These are phyloP conservation scores for Listrodromus nycthemerus DNA, from an alignment of 2,888 invertebrate genomes.

Conservation along the genomic window DNA sequence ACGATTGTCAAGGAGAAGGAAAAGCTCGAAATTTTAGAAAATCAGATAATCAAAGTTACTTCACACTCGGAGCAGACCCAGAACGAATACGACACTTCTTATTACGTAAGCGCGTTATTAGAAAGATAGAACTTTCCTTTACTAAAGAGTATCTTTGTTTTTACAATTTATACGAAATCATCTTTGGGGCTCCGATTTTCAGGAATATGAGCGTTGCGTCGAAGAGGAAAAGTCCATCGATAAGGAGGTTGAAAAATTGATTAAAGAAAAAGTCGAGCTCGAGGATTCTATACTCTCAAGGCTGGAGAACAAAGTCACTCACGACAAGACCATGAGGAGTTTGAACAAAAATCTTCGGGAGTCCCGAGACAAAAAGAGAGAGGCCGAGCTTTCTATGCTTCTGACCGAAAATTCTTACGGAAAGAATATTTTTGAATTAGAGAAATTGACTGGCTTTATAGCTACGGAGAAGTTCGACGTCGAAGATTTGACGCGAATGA, in stretches of 20 bases:
- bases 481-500: constrained; percentile 81
- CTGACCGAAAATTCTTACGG: constrained; percentile 87
- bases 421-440: constrained; percentile 87
- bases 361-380: constrained; percentile 84
- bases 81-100: constrained; percentile 86
- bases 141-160: background rate
- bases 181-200: background rate
- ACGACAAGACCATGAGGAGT: constrained; percentile 88
- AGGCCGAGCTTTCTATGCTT: constrained; percentile 86
- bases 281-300: constrained; percentile 89
- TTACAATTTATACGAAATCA: background rate
- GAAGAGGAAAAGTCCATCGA: constrained; percentile 84
- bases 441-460: constrained; percentile 83
- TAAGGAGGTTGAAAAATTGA: constrained; percentile 86
- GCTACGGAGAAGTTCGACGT: constrained; percentile 78
- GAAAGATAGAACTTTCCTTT: background rate
- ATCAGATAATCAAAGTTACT: constrained; percentile 86
- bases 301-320: constrained; percentile 89
- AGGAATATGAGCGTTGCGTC: constrained; percentile 86
- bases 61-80: constrained; percentile 88
- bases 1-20: constrained; percentile 86
- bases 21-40: constrained; percentile 85
- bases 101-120: constrained; percentile 70
- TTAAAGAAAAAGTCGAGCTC: constrained; percentile 86
- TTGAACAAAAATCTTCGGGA: constrained; percentile 85